Conservation (phyloP, 2,888 invertebrate genomes). For the Rotaria sp. region DNA sequence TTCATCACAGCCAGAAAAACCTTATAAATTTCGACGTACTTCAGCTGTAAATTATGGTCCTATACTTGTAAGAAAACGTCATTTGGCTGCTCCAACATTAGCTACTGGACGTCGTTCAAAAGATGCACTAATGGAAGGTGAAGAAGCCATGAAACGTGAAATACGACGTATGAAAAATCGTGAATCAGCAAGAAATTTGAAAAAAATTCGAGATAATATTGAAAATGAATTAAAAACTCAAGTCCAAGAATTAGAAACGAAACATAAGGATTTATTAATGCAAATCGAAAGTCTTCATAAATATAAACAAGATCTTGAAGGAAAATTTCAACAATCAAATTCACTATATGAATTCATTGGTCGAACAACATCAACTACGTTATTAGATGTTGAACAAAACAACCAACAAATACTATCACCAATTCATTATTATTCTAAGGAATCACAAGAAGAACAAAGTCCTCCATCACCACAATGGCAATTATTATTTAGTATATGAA, state of each 20-base stretch:
- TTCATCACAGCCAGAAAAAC: background rate
- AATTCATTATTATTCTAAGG: no score
- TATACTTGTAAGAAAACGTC: background rate
- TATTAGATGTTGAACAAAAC: no score
- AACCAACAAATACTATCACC: no score
- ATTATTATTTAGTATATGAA: background rate
- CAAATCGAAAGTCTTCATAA: background rate
- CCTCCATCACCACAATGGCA: background rate
- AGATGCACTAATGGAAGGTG: background rate
- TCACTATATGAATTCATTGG: no score
- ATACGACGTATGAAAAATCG: constrained; percentile 3
- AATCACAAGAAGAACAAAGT: background rate
- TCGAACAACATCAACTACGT: no score
- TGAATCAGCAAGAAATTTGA: background rate
- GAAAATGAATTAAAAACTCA: background rate
- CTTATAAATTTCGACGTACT: background rate
- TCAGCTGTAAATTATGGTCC: background rate
- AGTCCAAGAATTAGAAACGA: background rate
- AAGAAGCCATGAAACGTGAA: background rate
- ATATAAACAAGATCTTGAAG: background rate
- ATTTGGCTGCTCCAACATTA: background rate
- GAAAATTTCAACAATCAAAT: background rate
- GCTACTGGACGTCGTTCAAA: background rate
- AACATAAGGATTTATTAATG: background rate
- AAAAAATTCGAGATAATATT: background rate